These are phyloP conservation scores for Lycocorax pyrrhopterus DNA, from an alignment of 2,113 vertebrate species.

Conservation along the genomic window DNA sequence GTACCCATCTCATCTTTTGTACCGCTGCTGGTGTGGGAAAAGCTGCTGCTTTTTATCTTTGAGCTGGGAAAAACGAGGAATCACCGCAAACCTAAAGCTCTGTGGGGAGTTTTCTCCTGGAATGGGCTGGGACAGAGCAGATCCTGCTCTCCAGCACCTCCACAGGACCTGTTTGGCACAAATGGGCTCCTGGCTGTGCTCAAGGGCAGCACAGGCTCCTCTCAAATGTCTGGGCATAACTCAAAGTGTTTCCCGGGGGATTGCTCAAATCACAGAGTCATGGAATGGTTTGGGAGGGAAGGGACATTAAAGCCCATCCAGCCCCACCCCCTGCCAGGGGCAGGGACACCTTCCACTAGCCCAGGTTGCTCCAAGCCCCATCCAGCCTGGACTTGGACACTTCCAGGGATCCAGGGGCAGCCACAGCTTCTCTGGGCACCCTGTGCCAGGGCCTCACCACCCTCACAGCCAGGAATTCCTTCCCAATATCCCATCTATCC, in stretches of 20 bases:
- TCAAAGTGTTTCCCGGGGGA: background rate
- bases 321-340: rapidly evolving
- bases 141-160: background rate
- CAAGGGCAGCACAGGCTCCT: background rate
- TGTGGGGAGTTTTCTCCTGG: background rate
- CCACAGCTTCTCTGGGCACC: background rate
- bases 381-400: background rate
- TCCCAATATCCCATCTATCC: rapidly evolving
- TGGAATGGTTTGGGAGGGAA: background rate
- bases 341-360: rapidly evolving
- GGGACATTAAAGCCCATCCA: rapidly evolving
- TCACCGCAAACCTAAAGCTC: background rate
- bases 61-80: background rate
- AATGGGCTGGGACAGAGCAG: background rate
- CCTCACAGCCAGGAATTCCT: rapidly evolving
- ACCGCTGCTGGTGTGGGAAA: background rate
- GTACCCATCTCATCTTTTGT: background rate
- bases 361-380: rapidly evolving
- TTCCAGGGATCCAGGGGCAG: background rate
- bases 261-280: background rate
- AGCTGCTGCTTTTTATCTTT: background rate
- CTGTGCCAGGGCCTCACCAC: rapidly evolving
- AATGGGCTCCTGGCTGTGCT: background rate
- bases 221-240: background rate
- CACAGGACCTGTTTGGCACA: background rate